phyloP scores from a whole-genome alignment of 2,797 vertebrate genomes.

The Antennarius maculatus region DNA sequence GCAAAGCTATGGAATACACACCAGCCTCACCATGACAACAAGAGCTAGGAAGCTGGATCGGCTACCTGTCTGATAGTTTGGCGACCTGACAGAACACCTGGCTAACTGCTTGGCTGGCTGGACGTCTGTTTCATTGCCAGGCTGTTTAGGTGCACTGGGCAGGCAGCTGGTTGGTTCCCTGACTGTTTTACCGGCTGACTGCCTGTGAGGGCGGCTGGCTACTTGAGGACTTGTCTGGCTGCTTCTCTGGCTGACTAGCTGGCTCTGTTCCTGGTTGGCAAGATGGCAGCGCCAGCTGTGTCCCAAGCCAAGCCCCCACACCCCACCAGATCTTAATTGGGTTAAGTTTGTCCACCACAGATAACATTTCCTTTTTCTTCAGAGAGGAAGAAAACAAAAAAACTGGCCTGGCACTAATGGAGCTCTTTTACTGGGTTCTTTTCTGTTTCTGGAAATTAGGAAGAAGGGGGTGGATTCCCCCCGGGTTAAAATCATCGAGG shows the following conservation, averaged over 20 bases:
- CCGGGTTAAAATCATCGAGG: slow-evolving; percentile 74
- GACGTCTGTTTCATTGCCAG: slow-evolving; percentile 44
- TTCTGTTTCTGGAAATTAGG: slow-evolving; percentile 84
- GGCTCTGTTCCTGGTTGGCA: slow-evolving; percentile 68
- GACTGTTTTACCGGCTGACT: slow-evolving; percentile 51
- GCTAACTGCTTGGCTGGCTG: slow-evolving; percentile 50
- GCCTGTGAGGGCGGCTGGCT: slow-evolving; percentile 52
- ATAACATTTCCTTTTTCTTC: slow-evolving; percentile 87
- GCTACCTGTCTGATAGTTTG: slow-evolving; percentile 17
- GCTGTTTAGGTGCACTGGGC: slow-evolving; percentile 38
- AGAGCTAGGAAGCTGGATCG: not conserved
- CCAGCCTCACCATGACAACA: not conserved
- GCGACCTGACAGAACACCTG: slow-evolving; percentile 15
- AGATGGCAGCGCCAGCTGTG: slow-evolving; percentile 69
- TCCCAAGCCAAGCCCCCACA: slow-evolving; percentile 77
- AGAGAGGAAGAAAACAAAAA: slow-evolving; percentile 76
- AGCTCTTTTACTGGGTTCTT: slow-evolving; percentile 81
- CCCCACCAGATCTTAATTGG: slow-evolving; percentile 87
- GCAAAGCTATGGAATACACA: not conserved
- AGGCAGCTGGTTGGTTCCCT: slow-evolving; percentile 52
- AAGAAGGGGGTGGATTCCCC: slow-evolving; percentile 74
- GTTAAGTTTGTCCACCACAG: slow-evolving; percentile 88
- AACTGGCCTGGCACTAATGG: slow-evolving; percentile 81
- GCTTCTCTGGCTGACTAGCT: slow-evolving; percentile 58
- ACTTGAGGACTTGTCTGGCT: slow-evolving; percentile 42